Conservation (phyloP, 2,888 invertebrate genomes). For the Lordiphosa fenestrarum region DNA sequence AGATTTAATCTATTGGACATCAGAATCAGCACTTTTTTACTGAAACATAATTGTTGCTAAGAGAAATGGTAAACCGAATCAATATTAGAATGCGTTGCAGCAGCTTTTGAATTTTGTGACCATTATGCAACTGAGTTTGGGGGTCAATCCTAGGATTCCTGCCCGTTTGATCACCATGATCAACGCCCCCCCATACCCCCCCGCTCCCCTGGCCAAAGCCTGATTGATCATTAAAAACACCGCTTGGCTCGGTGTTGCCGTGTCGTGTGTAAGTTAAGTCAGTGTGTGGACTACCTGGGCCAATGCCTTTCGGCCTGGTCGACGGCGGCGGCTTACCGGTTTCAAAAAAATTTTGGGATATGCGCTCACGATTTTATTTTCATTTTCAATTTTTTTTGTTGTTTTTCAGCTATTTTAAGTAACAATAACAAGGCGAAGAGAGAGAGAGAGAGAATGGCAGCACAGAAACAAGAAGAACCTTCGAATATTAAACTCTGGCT, state of each 20-base stretch:
- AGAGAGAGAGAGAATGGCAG: slow-evolving; percentile 7
- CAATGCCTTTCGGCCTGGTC: slow-evolving; percentile 48
- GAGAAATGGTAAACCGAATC: too few species aligned
- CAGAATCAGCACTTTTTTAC: too few species aligned
- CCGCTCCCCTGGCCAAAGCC: not conserved
- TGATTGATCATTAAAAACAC: slow-evolving; percentile 43
- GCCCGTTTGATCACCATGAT: not conserved
- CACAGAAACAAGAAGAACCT: slow-evolving; percentile 29
- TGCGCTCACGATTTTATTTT: slow-evolving; percentile 55
- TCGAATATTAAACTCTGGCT: slow-evolving; percentile 48
- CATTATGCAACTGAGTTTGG: too few species aligned
- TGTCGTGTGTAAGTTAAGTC: slow-evolving; percentile 25
- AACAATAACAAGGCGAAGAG: slow-evolving; percentile 55
- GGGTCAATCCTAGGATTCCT: too few species aligned
- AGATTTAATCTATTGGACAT: too few species aligned
- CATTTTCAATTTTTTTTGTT: slow-evolving; percentile 8
- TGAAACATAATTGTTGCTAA: too few species aligned
- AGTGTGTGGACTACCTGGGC: slow-evolving; percentile 43
- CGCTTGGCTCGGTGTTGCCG: slow-evolving; percentile 13
- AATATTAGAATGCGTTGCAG: too few species aligned
- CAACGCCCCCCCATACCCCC: not conserved
- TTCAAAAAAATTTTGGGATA: slow-evolving; percentile 70
- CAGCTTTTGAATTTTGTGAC: too few species aligned
- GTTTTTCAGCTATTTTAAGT: slow-evolving; percentile 66
- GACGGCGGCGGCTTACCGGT: slow-evolving; percentile 54